Percentiles rank a stretch among this genome's conserved stretches.
These are phyloP conservation scores for Nomada fucata DNA, from an alignment of 2,888 invertebrate species.

Conservation along the genomic window DNA sequence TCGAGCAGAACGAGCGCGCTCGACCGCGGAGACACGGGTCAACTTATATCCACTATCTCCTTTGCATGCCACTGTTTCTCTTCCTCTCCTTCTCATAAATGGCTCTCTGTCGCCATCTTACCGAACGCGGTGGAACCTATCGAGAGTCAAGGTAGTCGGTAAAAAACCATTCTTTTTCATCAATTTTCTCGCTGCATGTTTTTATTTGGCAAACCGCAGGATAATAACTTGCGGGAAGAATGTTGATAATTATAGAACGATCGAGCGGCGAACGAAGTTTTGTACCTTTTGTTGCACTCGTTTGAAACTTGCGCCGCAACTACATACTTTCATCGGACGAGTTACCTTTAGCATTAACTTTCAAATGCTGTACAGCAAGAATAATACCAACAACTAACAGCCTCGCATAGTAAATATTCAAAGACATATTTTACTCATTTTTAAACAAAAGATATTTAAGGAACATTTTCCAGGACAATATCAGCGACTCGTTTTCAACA, in stretches of 20 bases:
- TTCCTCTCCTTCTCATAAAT: conserved; percentile 19
- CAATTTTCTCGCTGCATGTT: not conserved
- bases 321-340: not conserved
- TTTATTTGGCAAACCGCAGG: not conserved
- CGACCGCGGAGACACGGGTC: conserved; percentile 70
- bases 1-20: conserved; percentile 71
- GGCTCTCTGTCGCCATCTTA: conserved; percentile 38
- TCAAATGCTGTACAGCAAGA: not conserved
- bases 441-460: not conserved
- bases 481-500: not conserved
- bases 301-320: not conserved
- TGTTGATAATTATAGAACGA: not conserved
- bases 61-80: conserved; percentile 31
- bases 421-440: not conserved
- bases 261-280: not conserved
- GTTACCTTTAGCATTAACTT: not conserved
- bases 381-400: not conserved
- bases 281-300: not conserved
- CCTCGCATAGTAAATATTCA: not conserved
- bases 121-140: not conserved
- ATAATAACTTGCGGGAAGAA: not conserved
- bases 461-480: not conserved
- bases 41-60: conserved; percentile 60
- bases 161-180: conserved; percentile 16
- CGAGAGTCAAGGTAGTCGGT: not conserved